phyloP scores from a whole-genome alignment of 2,797 vertebrate species.

The Lagocephalus sceleratus region DNA sequence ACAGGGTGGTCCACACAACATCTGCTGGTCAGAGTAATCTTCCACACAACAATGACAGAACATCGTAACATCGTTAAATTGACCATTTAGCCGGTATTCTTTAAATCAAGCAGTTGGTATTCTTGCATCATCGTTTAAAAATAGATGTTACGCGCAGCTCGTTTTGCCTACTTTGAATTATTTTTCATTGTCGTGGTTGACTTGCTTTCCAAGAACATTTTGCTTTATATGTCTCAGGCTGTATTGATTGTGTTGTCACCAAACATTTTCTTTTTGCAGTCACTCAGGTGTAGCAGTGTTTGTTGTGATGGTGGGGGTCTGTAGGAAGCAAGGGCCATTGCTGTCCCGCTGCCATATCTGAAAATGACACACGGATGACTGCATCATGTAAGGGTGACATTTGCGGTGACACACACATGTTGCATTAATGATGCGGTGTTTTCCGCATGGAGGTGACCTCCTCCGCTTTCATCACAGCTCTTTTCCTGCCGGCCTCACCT shows the following conservation, averaged over 20 bases:
- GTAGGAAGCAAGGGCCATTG: conserved; percentile 54
- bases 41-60: not conserved
- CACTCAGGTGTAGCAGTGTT: conserved; percentile 57
- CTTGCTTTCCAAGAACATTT: conserved; percentile 42
- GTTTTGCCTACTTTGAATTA: conserved; percentile 30
- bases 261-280: conserved; percentile 54
- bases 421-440: conserved; percentile 59
- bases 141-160: conserved; percentile 27
- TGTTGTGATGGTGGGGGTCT: conserved; percentile 40
- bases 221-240: conserved; percentile 53
- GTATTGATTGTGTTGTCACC: conserved; percentile 65
- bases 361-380: conserved; percentile 64
- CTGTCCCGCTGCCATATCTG: conserved; percentile 55
- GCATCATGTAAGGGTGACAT: conserved; percentile 66
- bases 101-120: conserved; percentile 6
- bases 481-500: conserved; percentile 65
- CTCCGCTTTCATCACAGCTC: conserved; percentile 45
- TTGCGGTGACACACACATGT: conserved; percentile 62
- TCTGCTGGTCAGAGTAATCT: conserved; percentile 30
- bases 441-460: conserved; percentile 64
- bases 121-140: conserved; percentile 26
- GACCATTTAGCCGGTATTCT: no score
- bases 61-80: no score
- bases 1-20: conserved; percentile 35
- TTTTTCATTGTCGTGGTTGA: conserved; percentile 38